These are phyloP conservation scores for Melanotus villosus DNA, from an alignment of 2,888 invertebrate species.

Conservation along the genomic window DNA sequence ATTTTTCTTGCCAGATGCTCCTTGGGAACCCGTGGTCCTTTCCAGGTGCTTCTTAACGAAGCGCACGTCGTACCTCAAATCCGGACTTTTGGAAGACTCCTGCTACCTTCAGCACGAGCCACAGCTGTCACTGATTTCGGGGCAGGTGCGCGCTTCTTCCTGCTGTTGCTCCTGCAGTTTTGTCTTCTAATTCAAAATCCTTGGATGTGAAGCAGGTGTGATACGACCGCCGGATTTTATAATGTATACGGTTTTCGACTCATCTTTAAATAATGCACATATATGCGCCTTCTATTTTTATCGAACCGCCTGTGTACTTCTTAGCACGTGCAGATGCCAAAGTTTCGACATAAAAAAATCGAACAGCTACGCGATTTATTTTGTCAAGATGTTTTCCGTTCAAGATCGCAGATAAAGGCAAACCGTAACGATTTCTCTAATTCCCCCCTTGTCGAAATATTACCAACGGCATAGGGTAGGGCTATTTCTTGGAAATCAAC, in stretches of 20 bases:
- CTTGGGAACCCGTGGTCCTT: slow-evolving; percentile 16
- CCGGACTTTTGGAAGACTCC: slow-evolving; percentile 26
- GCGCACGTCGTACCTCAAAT: slow-evolving; percentile 34
- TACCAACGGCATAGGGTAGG: background rate
- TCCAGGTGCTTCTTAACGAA: slow-evolving; percentile 38
- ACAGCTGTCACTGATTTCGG: slow-evolving; percentile 44
- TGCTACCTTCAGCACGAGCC: slow-evolving; percentile 42
- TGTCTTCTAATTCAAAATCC: slow-evolving; percentile 32
- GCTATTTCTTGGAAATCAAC: background rate
- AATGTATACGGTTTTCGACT: background rate
- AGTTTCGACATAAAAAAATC: slow-evolving; percentile 1
- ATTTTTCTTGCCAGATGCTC: slow-evolving; percentile 30
- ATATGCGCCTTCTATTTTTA: background rate
- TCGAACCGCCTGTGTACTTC: background rate
- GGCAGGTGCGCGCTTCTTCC: slow-evolving; percentile 35
- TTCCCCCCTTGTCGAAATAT: background rate
- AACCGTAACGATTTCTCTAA: background rate
- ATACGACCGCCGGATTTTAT: slow-evolving; percentile 13
- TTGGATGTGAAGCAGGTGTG: slow-evolving; percentile 36
- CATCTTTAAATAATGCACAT: slow-evolving; percentile 1
- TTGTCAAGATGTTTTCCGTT: slow-evolving; percentile 25
- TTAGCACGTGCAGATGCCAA: slow-evolving; percentile 25
- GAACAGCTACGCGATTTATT: slow-evolving; percentile 4
- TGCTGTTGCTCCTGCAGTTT: slow-evolving; percentile 15
- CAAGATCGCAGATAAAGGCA: background rate